These are phyloP conservation scores for Menura novaehollandiae DNA, from an alignment of 2,113 vertebrate species.

Conservation along the genomic window DNA sequence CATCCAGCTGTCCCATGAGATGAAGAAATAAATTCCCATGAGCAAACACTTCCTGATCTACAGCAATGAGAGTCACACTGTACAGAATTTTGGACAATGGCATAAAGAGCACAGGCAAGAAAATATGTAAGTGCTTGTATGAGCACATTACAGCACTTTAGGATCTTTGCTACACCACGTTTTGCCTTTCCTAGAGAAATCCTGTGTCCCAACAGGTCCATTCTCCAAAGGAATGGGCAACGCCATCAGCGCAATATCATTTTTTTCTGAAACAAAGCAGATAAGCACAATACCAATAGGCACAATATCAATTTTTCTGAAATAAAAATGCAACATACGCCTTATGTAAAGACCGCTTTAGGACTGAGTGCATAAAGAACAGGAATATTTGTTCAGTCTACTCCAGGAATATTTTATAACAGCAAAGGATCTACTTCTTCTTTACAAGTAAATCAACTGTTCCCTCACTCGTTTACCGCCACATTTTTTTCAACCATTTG, in stretches of 20 bases:
- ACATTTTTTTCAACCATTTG: not conserved
- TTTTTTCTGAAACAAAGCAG: not conserved
- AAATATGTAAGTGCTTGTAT: rapidly evolving
- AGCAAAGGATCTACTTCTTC: not conserved
- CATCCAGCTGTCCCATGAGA: not conserved
- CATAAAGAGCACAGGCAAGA: not conserved
- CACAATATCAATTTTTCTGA: not conserved
- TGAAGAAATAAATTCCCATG: not conserved
- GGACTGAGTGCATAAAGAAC: not conserved
- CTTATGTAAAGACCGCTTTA: not conserved
- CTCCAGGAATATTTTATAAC: not conserved
- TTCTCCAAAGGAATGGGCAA: no score
- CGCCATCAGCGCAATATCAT: not conserved
- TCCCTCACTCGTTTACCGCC: not conserved
- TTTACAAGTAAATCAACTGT: not conserved
- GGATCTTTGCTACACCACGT: not conserved
- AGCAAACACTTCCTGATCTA: not conserved
- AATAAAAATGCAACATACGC: not conserved
- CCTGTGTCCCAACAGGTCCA: not conserved
- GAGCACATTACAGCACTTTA: not conserved
- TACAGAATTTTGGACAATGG: not conserved
- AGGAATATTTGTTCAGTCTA: not conserved
- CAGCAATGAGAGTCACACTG: not conserved
- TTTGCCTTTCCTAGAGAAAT: not conserved
- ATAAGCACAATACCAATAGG: rapidly evolving